Evolutionary conservation across 2,888 invertebrate species (phyloP), one percentile per base, ranked within the genome.

Genomic region (Selenia dentaria): DNA sequence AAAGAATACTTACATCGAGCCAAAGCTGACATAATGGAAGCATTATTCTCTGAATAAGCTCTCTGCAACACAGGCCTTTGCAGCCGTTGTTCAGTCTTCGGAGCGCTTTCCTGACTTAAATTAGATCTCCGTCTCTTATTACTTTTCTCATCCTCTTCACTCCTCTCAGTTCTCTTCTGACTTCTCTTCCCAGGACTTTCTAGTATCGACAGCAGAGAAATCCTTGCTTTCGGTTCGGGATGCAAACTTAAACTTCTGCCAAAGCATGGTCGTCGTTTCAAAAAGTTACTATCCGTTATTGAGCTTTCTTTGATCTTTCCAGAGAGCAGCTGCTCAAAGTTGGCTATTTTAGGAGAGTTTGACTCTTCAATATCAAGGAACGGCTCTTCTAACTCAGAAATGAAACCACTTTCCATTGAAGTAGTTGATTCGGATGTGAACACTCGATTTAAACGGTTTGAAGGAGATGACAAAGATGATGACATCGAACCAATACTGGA

Each of bases 11-110:
- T 61, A 93, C 93, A 95, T 80, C 94, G 81, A 9, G 95, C 93
- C 51, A 96, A 78, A 0, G 96, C 96, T 6, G 92, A 92, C 92
- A 94, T 95, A 8, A 95, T 94, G 0, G 93, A 94, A 0, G 95
- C 94, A 70, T 96, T 96, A 32, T 95, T 95, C 55, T 96, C 96
- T 0, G 96, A 96, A 59, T 93, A 91, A 13, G 94, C 94, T 35
- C 95, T 83, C 56, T 93, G 91, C 39, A 94, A 65, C 1, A 86
- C 67, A 0, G 92, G 91, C 49, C 92, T 67, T 1, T 62, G 59
- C 0, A 60, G 6, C 5, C 59, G 61, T 24, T 60, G 53, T 4
- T 16, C 16, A 16, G 16, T 16, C 16, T 16, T 16, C 0, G 57
- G 46, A 0, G 67, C 67, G 51, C 52, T 61, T 0, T 53, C 43